Evolutionary conservation across 2,113 vertebrate genomes (phyloP).

Genomic region (Centropristis striata): DNA sequence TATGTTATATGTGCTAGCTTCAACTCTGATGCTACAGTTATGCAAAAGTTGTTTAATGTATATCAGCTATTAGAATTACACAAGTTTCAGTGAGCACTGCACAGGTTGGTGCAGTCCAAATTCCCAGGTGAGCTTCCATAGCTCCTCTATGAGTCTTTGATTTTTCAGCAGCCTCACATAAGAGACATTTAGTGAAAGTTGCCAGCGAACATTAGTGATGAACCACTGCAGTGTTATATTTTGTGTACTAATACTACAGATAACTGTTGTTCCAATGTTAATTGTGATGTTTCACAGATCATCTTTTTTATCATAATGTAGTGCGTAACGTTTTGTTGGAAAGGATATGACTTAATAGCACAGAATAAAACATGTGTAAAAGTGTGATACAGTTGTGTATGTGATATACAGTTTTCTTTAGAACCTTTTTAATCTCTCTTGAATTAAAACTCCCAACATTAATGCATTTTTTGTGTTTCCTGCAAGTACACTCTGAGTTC

Average conservation of each 20-base stretch:
- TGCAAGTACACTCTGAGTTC: neutral
- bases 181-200: neutral
- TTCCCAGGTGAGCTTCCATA: constrained; percentile 47
- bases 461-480: neutral
- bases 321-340: too few relatives aligned
- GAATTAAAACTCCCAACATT: too few relatives aligned
- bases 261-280: neutral
- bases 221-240: neutral
- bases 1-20: constrained; percentile 58
- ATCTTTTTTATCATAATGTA: neutral
- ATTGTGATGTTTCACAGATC: neutral
- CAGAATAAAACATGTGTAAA: too few relatives aligned
- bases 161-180: constrained; percentile 14
- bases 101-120: constrained; percentile 37
- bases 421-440: too few relatives aligned
- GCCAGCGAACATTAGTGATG: neutral
- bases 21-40: constrained; percentile 54
- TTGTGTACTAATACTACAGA: neutral
- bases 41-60: constrained; percentile 60
- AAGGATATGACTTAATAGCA: too few relatives aligned
- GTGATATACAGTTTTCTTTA: too few relatives aligned
- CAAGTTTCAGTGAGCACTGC: constrained; percentile 39
- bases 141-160: constrained; percentile 40
- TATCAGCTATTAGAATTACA: constrained; percentile 63
- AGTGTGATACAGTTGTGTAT: too few relatives aligned